Evolutionary conservation across 2,888 invertebrate species (phyloP), one percentile per base, ranked within the genome.

Genomic region (Ditula angustiorana): DNA sequence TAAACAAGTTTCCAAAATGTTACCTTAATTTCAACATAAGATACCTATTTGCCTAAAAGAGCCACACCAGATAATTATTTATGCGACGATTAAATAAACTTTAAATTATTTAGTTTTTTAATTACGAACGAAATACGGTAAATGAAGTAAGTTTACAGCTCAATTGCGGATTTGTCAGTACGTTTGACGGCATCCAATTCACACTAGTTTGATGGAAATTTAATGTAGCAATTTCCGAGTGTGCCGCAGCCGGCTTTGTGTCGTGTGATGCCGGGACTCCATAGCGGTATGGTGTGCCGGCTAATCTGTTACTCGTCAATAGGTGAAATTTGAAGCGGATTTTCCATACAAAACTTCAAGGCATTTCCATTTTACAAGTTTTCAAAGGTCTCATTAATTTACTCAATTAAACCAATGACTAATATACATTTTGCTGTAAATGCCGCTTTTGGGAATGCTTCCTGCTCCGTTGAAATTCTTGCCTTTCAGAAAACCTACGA

Each of bases 191-290:
- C 5, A 24, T 19, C 5, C 47, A 26, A 50, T 50, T 59, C 49
- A 50, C 35, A 10, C 26, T 30, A 30, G 57, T 46, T 44, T 19
- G 33, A 37, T 37, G 19, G 35, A 59, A 19, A 59, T 35, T 59
- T 59, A 50, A 59, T 50, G 50, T 21, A 8, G 49, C 37, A 49
- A 59, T 50, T 37, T 49, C 37, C 49, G 21, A 16, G n/a, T n/a
- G n/a, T n/a, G n/a, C 59, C 37, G 37, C 24, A 37, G 37, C 13
- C 37, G 26, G 13, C 24, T 50, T 11, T 19, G 26, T 33, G 26
- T 16, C 11, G 57, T 41, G 16, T 10, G 19, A 10, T 10, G 41
- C 19, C 21, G 1, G 46, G 4, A 23, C 5, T 23, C 5, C 46
- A 23, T 5, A 23, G 23, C 5, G 23, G n/a, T n/a, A 11, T 23